These are phyloP conservation scores for Choreutis nemorana DNA, from an alignment of 2,888 invertebrate genomes.

Conservation along the genomic window DNA sequence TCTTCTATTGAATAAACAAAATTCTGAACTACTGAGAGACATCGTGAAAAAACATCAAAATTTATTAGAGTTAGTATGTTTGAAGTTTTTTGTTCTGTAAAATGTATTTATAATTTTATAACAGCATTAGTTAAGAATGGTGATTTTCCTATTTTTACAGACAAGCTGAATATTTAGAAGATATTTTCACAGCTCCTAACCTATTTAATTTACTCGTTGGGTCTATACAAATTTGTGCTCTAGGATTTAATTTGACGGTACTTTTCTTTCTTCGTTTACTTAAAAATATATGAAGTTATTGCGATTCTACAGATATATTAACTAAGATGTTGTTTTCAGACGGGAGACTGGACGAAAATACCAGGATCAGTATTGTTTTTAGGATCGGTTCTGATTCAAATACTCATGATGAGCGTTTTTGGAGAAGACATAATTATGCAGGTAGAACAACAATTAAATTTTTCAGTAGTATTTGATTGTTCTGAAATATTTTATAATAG, in stretches of 20 bases:
- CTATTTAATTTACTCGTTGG: constrained; percentile 43
- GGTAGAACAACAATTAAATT: constrained; percentile 22
- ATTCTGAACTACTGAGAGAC: constrained; percentile 16
- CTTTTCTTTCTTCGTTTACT: neutral
- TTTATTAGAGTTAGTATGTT: constrained; percentile 32
- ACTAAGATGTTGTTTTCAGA: constrained; percentile 14
- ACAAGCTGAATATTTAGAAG: constrained; percentile 39
- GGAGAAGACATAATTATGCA: constrained; percentile 40
- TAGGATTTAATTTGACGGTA: constrained; percentile 50
- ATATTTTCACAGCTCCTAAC: constrained; percentile 41
- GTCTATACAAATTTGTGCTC: constrained; percentile 45
- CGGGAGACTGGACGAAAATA: constrained; percentile 23
- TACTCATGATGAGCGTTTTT: constrained; percentile 42
- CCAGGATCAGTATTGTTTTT: constrained; percentile 36
- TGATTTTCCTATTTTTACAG: constrained; percentile 23
- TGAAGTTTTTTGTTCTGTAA: neutral
- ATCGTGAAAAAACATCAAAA: constrained; percentile 39
- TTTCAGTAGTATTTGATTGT: constrained; percentile 1
- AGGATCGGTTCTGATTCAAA: constrained; percentile 33
- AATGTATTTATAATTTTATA: too few relatives aligned
- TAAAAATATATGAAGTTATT: too few relatives aligned
- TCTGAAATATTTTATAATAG: too few relatives aligned
- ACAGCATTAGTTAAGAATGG: too few relatives aligned
- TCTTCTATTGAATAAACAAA: constrained; percentile 16
- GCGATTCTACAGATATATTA: neutral